A percentile compares a stretch with the other conserved stretches of the same genome.
phyloP scores from a whole-genome alignment of 2,113 vertebrate species.

The Rhea americana region DNA sequence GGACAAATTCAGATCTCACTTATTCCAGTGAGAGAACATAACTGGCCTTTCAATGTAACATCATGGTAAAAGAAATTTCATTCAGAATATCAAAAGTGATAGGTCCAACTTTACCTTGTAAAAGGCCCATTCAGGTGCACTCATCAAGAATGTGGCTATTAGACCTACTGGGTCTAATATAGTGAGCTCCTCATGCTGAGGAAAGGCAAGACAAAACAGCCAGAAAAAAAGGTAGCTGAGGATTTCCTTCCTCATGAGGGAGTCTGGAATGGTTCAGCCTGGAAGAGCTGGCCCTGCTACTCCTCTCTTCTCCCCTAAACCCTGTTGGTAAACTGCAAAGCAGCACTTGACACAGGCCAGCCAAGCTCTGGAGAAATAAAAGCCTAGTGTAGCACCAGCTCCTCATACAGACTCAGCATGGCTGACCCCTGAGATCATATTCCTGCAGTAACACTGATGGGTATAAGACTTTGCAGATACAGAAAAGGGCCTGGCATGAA shows the following conservation, averaged over 20 bases:
- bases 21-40: background rate
- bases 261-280: background rate
- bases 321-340: background rate
- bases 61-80: background rate
- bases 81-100: background rate
- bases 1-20: background rate
- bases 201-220: background rate
- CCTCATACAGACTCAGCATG: background rate
- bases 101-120: slow-evolving; percentile 7
- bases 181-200: background rate
- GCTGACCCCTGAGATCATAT: background rate
- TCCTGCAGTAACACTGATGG: background rate
- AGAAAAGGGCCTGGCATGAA: background rate
- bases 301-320: background rate
- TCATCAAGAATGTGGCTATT: background rate
- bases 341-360: background rate
- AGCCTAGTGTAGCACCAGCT: background rate
- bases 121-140: background rate
- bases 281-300: background rate
- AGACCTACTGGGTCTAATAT: background rate
- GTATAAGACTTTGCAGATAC: background rate
- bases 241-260: background rate
- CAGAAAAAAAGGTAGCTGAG: background rate
- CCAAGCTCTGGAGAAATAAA: background rate
- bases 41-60: background rate